Evolutionary conservation across 2,888 invertebrate genomes (phyloP).

Genomic region (Calameuta idolon): DNA sequence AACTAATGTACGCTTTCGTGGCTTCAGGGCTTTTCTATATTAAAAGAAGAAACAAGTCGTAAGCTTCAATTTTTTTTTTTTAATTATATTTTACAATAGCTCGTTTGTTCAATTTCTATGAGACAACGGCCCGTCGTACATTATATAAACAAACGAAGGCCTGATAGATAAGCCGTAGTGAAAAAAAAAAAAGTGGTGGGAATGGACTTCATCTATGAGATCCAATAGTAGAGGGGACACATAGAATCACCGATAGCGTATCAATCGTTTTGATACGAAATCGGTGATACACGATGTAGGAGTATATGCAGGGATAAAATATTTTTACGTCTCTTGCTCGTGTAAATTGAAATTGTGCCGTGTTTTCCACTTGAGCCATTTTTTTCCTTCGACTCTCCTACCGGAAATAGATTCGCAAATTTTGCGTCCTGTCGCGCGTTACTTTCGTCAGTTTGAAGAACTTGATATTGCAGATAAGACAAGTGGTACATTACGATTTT

Average conservation of each 20-base stretch:
- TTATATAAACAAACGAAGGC: neutral
- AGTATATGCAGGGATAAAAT: neutral
- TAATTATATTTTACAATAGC: neutral
- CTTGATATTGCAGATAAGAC: neutral
- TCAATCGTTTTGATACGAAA: constrained; percentile 53
- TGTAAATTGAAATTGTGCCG: neutral
- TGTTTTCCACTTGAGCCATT: neutral
- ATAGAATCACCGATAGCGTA: constrained; percentile 49
- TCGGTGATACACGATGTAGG: constrained; percentile 41
- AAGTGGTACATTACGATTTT: neutral
- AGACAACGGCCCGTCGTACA: neutral
- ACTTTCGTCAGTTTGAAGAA: neutral
- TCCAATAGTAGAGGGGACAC: neutral
- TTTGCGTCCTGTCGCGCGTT: neutral
- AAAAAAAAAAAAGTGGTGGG: neutral
- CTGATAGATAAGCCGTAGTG: neutral
- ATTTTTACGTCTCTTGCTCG: neutral
- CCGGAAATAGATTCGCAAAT: neutral
- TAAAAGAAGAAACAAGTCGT: neutral
- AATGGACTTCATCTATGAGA: neutral
- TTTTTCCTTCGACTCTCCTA: neutral
- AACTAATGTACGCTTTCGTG: too few species aligned
- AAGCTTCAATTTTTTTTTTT: neutral
- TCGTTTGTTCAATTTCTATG: neutral
- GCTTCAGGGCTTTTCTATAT: too few species aligned